Conservation (phyloP, 1,140 invertebrate species). For the Megalonaias nervosa region DNA sequence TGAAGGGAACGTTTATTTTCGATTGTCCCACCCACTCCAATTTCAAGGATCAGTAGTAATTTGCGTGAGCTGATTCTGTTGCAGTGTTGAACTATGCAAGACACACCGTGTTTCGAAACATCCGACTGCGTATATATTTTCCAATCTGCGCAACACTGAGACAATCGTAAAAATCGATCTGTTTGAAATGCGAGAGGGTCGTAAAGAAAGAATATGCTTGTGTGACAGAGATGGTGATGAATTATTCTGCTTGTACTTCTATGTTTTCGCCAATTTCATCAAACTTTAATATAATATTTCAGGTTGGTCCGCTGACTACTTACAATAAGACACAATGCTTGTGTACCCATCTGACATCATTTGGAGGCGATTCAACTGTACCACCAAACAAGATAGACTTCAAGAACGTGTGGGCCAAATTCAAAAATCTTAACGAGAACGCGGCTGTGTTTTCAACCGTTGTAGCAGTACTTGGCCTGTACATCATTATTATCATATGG, state of each 20-base stretch:
- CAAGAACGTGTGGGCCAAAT: constrained; percentile 73
- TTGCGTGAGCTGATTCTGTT: too few species aligned
- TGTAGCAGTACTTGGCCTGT: constrained; percentile 71
- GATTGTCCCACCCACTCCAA: too few species aligned
- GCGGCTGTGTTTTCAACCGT: constrained; percentile 72
- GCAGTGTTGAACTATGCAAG: too few species aligned
- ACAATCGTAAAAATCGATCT: too few species aligned
- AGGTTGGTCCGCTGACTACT: constrained; percentile 65
- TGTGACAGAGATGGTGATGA: background rate
- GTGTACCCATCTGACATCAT: constrained; percentile 75
- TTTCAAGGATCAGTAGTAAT: too few species aligned
- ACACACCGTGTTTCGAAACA: too few species aligned
- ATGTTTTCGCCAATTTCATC: background rate
- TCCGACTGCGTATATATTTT: too few species aligned
- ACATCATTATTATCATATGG: constrained; percentile 72
- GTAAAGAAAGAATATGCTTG: background rate
- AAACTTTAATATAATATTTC: background rate
- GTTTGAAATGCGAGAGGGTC: background rate
- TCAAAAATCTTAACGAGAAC: constrained; percentile 67
- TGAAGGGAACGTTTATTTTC: background rate
- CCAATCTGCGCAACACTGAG: too few species aligned
- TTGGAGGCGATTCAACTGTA: constrained; percentile 75
- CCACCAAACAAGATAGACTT: constrained; percentile 76
- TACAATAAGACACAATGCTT: constrained; percentile 70
- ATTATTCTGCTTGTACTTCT: background rate